Conservation (phyloP, 1,140 invertebrate genomes). For the Atta colombica region DNA sequence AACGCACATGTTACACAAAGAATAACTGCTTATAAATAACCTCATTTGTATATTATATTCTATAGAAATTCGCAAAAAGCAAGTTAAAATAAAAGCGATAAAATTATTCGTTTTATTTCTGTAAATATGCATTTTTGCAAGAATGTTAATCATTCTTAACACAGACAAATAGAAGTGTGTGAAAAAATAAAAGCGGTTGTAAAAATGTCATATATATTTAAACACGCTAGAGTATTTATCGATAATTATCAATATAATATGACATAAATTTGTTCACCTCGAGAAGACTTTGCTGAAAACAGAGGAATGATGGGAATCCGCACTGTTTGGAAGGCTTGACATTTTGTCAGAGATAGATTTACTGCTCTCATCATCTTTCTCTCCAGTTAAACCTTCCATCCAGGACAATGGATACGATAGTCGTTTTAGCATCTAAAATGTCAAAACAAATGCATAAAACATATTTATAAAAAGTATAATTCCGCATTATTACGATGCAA, state of each 20-base stretch:
- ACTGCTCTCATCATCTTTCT: constrained; percentile 87
- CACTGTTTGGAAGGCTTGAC: constrained; percentile 88
- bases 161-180: constrained; percentile 61
- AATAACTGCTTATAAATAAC: constrained; percentile 45
- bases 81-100: constrained; percentile 65
- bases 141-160: constrained; percentile 66
- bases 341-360: constrained; percentile 83
- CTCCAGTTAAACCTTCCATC: constrained; percentile 95
- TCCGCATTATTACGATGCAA: neutral
- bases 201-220: constrained; percentile 41
- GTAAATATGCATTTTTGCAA: constrained; percentile 49
- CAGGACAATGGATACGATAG: constrained; percentile 96
- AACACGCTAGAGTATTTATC: constrained; percentile 15
- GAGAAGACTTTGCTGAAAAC: constrained; percentile 96
- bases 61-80: constrained; percentile 67
- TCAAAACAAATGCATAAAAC: constrained; percentile 40
- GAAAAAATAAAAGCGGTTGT: constrained; percentile 64
- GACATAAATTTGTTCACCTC: constrained; percentile 88
- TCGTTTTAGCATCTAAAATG: constrained; percentile 93
- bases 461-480: neutral
- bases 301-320: constrained; percentile 90
- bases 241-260: constrained; percentile 18
- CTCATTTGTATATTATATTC: constrained; percentile 56
- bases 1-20: neutral
- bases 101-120: constrained; percentile 9